Percentiles rank a stretch among this genome's conserved stretches.
phyloP scores from a whole-genome alignment of 2,797 vertebrate genomes.

The Malurus splendens region DNA sequence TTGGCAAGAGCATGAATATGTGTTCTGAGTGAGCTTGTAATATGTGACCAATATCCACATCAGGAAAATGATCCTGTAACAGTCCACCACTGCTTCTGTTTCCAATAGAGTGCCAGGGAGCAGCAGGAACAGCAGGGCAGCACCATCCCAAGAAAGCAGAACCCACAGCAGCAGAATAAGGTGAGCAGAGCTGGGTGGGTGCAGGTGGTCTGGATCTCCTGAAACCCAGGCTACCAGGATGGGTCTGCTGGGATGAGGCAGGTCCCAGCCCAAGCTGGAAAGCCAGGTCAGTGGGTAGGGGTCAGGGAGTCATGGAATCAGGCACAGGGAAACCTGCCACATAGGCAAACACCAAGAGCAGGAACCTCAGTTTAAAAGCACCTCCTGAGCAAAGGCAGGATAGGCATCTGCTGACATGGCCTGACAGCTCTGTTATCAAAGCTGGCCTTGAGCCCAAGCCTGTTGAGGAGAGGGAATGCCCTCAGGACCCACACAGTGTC shows the following conservation, averaged over 20 bases:
- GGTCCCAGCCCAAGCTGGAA: neutral
- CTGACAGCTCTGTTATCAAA: neutral
- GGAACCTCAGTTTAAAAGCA: neutral
- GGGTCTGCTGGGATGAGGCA: neutral
- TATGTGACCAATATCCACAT: neutral
- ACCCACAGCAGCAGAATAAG: fast-evolving
- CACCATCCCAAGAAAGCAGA: neutral
- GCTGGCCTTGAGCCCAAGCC: neutral
- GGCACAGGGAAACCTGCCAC: neutral
- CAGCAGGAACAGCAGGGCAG: neutral
- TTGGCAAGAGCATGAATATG: neutral
- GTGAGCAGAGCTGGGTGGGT: neutral
- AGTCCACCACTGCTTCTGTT: neutral
- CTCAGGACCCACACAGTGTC: neutral
- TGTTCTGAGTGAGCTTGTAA: neutral
- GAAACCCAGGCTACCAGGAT: neutral
- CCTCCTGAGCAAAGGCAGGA: neutral
- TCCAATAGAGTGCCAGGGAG: neutral
- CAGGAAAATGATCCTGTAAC: neutral
- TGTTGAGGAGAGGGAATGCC: neutral
- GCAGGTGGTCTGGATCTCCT: neutral
- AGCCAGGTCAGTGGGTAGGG: neutral
- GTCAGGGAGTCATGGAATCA: neutral
- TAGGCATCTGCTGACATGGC: neutral
- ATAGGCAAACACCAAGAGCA: neutral